Conservation (phyloP, 2,113 vertebrate species). For the Garra rufa region DNA sequence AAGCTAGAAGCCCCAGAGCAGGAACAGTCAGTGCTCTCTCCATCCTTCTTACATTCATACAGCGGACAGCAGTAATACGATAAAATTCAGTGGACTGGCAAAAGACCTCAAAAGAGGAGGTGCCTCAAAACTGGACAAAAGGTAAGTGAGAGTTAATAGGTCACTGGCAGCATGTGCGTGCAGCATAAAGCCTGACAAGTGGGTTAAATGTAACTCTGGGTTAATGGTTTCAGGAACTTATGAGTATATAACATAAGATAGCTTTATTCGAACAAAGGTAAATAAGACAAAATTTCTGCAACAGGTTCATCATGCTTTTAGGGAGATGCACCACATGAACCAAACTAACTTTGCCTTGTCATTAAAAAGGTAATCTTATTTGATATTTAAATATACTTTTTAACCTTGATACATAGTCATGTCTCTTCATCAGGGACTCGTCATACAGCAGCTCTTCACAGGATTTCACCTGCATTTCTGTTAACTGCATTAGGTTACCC, state of each 20-base stretch:
- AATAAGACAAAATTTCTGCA: neutral
- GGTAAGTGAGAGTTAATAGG: neutral
- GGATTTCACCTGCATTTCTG: too few species aligned
- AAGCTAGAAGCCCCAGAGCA: constrained; percentile 60
- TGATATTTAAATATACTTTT: neutral
- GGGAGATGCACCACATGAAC: neutral
- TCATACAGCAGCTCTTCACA: too few species aligned
- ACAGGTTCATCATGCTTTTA: neutral
- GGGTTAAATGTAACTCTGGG: neutral
- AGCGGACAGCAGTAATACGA: neutral
- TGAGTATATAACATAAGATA: neutral
- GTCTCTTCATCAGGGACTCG: too few species aligned
- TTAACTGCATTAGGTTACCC: too few species aligned
- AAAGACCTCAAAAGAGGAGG: constrained; percentile 38
- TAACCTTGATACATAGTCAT: neutral
- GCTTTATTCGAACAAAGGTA: neutral
- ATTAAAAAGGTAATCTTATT: neutral
- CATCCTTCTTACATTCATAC: constrained; percentile 58
- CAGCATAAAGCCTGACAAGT: neutral
- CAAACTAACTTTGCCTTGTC: neutral
- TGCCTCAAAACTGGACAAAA: constrained; percentile 2
- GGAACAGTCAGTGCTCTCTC: constrained; percentile 53
- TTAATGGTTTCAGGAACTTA: neutral
- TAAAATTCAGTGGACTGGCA: neutral
- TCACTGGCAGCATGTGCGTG: neutral